Conservation (phyloP, 2,888 invertebrate species). For the Polia nebulosa region DNA sequence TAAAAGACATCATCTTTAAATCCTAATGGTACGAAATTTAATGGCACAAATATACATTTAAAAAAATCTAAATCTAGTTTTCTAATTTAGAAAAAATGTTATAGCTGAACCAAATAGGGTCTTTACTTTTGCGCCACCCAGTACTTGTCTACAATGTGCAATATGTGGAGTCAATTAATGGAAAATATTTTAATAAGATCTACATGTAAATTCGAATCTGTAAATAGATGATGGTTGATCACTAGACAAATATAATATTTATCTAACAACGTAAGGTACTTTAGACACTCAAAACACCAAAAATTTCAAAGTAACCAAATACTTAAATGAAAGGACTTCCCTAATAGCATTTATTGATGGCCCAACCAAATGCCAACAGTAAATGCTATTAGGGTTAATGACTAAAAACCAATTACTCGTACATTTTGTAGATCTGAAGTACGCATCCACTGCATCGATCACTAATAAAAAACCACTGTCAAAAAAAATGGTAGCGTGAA, state of each 20-base stretch:
- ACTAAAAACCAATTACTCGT: not conserved
- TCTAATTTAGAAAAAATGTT: no score
- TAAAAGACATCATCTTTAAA: no score
- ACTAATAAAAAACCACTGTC: no score
- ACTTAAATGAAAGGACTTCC: not conserved
- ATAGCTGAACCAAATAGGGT: no score
- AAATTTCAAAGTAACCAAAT: not conserved
- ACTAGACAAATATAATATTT: not conserved
- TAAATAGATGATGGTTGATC: constrained; percentile 6
- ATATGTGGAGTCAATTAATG: constrained; percentile 23
- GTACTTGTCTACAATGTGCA: constrained; percentile 21
- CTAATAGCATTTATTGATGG: no score
- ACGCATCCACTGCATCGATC: not conserved
- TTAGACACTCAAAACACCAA: not conserved
- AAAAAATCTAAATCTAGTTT: no score
- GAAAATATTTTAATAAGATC: constrained; percentile 18
- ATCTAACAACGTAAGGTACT: no score
- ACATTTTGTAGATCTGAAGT: not conserved
- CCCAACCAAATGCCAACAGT: no score
- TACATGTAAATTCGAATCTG: not conserved
- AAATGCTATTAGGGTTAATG: no score
- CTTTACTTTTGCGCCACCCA: no score
- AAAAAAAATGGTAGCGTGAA: constrained; percentile 47
- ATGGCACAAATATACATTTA: no score
- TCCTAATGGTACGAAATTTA: no score